These are phyloP conservation scores for Cosmopolites sordidus DNA, from an alignment of 2,888 invertebrate species.

Conservation along the genomic window DNA sequence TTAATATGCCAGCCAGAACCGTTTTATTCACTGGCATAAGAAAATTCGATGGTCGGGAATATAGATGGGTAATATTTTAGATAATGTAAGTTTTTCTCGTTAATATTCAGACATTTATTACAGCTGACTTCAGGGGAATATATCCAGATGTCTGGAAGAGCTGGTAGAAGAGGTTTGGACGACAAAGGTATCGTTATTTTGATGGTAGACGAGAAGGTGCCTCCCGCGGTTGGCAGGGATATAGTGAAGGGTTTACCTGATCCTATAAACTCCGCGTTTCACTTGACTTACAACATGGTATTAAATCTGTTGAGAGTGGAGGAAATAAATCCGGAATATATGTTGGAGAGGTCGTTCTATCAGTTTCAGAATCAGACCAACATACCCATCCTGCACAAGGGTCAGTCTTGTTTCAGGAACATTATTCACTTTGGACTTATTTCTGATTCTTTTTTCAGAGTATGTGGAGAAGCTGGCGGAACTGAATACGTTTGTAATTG, in stretches of 20 bases:
- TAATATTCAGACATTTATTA: slow-evolving; percentile 22
- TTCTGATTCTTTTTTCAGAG: slow-evolving; percentile 49
- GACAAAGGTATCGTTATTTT: slow-evolving; percentile 92
- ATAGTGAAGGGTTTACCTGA: slow-evolving; percentile 77
- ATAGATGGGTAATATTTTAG: slow-evolving; percentile 67
- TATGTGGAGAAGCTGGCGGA: slow-evolving; percentile 63
- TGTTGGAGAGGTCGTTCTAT: slow-evolving; percentile 96
- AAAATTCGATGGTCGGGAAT: slow-evolving; percentile 96
- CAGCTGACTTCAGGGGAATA: slow-evolving; percentile 94
- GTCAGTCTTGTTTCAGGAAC: slow-evolving; percentile 55
- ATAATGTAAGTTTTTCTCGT: neutral
- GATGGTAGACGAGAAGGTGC: slow-evolving; percentile 97
- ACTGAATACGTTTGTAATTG: slow-evolving; percentile 61
- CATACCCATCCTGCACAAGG: slow-evolving; percentile 83
- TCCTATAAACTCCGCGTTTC: slow-evolving; percentile 97
- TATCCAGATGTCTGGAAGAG: slow-evolving; percentile 99
- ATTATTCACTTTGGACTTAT: neutral
- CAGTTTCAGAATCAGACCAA: slow-evolving; percentile 98
- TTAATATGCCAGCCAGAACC: slow-evolving; percentile 99
- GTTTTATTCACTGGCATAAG: slow-evolving; percentile 93
- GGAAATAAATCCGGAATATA: slow-evolving; percentile 98
- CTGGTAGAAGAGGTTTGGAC: slow-evolving; percentile 94
- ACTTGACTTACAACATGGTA: slow-evolving; percentile 99
- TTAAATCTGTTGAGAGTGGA: slow-evolving; percentile 93
- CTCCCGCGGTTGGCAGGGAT: slow-evolving; percentile 67